phyloP scores from a whole-genome alignment of 2,888 invertebrate genomes.

The Meteorus cinctellus region DNA sequence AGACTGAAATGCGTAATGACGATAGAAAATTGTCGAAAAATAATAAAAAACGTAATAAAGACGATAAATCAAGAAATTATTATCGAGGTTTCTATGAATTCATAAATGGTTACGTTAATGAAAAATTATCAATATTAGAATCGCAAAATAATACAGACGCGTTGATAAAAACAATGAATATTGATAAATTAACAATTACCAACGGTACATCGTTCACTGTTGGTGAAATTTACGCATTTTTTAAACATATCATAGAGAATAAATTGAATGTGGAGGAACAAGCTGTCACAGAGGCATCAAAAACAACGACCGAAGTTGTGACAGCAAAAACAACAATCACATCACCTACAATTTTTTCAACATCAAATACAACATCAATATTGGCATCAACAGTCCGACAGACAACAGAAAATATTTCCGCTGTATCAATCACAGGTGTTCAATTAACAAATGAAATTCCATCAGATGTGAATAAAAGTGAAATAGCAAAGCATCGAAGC shows the following conservation, averaged over 20 bases:
- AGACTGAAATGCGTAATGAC: conserved; percentile 44
- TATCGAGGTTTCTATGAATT: conserved; percentile 71
- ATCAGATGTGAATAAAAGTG: conserved; percentile 52
- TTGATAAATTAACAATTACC: conserved; percentile 65
- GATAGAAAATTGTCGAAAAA: conserved; percentile 40
- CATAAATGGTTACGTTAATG: conserved; percentile 68
- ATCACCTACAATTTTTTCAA: conserved; percentile 1
- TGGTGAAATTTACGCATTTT: conserved; percentile 70
- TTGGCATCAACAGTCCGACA: conserved; percentile 49
- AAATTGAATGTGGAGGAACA: conserved; percentile 61
- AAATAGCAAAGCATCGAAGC: conserved; percentile 66
- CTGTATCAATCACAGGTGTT: conserved; percentile 50
- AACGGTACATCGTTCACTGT: conserved; percentile 70
- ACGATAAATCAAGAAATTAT: conserved; percentile 63
- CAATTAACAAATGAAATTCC: conserved; percentile 68
- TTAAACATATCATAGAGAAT: conserved; percentile 73
- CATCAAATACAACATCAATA: conserved; percentile 29
- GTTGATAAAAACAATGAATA: conserved; percentile 66
- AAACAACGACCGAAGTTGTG: conserved; percentile 41
- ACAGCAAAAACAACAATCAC: conserved; percentile 44
- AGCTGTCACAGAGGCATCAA: conserved; percentile 24
- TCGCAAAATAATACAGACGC: conserved; percentile 67
- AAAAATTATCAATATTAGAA: conserved; percentile 64
- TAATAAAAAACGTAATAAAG: conserved; percentile 63
- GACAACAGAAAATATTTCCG: conserved; percentile 47